Evolutionary conservation across 2,113 vertebrate species (phyloP), one percentile per base, ranked within the genome.

Genomic region (Archilochus colubris): DNA sequence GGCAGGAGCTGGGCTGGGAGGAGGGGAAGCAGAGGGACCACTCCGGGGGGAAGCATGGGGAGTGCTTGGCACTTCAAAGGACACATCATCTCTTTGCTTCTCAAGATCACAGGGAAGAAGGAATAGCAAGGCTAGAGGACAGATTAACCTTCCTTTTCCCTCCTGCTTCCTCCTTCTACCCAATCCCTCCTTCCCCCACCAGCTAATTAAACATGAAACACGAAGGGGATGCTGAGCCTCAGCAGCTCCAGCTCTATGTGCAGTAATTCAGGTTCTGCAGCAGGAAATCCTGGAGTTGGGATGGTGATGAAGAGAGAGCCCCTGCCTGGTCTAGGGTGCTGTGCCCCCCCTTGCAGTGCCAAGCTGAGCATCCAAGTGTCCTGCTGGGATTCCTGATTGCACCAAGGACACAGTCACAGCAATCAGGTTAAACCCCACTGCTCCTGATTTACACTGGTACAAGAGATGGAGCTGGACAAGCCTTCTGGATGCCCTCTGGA

Each of bases 131-230:
- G 95, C 94, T 91, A 50, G 86, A 84, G 75, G 76, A 95, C 64
- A 88, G 95, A 97, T 97, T 96, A 97, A 95, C 95, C 90, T 96
- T 90, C 94, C 88, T 93, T 95, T 79, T 97, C 80, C 86, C 94
- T 84, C 85, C 88, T 78, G 85, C 86, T 95, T 93, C 93, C 93
- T 88, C 87, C 80, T 91, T 93, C 81, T 43, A 53, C 7, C 82
- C 91, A 84, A 91, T 73, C 95, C 58, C 68, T 83, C 91, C 94
- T 95, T 90, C 93, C 80, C 57, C 75, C 40, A 21, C 72, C 89
- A 90, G 80, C 93, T 96, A 93, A 95, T 96, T 95, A 94, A 96
- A 94, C 90, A 95, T 30, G 85, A 97, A 96, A 93, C 90, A 61
- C 64, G 85, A 30, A 28, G 76, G 24, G 36, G 88, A 40, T 69